Conservation (phyloP, 1,140 invertebrate genomes). For the Drosophila fuyamai region DNA sequence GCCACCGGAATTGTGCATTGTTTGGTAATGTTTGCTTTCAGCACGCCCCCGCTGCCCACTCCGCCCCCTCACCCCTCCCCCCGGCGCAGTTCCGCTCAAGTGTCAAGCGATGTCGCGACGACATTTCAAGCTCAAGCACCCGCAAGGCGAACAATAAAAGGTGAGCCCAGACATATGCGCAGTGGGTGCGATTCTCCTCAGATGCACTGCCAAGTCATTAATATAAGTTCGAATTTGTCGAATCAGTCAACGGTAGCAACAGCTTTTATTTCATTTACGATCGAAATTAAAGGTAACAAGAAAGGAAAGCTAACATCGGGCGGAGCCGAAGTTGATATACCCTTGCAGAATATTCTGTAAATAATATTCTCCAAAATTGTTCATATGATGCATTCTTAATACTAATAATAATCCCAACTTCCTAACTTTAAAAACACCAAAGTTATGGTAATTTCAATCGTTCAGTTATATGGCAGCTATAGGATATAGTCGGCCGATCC, state of each 20-base stretch:
- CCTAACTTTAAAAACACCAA: too few relatives aligned
- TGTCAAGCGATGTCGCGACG: constrained; percentile 47
- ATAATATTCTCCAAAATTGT: too few relatives aligned
- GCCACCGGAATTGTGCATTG: constrained; percentile 26
- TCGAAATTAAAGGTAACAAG: neutral
- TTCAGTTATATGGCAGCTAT: too few relatives aligned
- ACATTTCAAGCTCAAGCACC: constrained; percentile 39
- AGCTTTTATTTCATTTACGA: constrained; percentile 7
- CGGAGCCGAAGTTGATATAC: too few relatives aligned
- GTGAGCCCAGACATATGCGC: constrained; percentile 3
- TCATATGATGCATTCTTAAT: too few relatives aligned
- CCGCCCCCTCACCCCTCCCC: neutral
- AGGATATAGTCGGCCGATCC: too few relatives aligned
- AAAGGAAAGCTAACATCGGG: too few relatives aligned
- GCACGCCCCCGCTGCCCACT: neutral
- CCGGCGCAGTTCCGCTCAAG: constrained; percentile 27
- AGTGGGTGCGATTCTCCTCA: neutral
- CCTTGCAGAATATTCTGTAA: too few relatives aligned
- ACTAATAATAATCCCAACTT: too few relatives aligned
- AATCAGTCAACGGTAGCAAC: constrained; percentile 2
- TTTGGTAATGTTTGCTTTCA: constrained; percentile 53
- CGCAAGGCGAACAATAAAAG: constrained; percentile 22
- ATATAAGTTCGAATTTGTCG: constrained; percentile 20
- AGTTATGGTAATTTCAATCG: too few relatives aligned
- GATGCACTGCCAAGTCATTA: constrained; percentile 40